phyloP scores from a whole-genome alignment of 2,113 vertebrate species.

The Chionodraco myersi region DNA sequence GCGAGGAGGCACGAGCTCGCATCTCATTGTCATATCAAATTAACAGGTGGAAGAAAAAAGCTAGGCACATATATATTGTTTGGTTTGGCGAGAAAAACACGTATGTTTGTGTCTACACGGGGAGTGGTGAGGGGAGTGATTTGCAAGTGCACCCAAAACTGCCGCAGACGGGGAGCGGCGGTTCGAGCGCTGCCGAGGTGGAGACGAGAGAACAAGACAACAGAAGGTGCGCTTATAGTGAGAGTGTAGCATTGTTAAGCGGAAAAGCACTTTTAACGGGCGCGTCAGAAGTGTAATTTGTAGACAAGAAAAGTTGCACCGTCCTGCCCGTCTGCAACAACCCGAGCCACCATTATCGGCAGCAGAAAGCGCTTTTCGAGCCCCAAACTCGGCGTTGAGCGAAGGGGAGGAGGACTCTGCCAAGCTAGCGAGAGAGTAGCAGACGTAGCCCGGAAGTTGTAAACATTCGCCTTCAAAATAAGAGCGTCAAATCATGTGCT shows the following conservation, averaged over 20 bases:
- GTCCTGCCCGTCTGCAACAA: conserved; percentile 48
- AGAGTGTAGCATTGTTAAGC: conserved; percentile 22
- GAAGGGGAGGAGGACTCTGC: conserved; percentile 40
- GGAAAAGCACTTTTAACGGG: conserved; percentile 20
- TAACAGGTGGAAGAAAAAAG: conserved; percentile 65
- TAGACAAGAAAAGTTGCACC: conserved; percentile 63
- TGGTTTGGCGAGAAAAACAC: not conserved
- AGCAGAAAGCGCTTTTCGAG: conserved; percentile 78
- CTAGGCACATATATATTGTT: not conserved
- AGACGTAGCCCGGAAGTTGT: conserved; percentile 17
- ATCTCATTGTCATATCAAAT: conserved; percentile 46
- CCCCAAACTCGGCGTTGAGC: conserved; percentile 74
- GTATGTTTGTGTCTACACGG: conserved; percentile 40
- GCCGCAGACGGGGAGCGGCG: conserved; percentile 87
- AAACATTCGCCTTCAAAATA: conserved; percentile 28
- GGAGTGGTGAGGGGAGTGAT: conserved; percentile 71
- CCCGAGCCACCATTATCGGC: conserved; percentile 69
- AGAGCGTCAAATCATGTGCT: accelerated
- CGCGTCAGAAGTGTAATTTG: not conserved
- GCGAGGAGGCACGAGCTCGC: conserved; percentile 37
- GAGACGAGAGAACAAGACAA: conserved; percentile 39
- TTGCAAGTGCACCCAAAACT: conserved; percentile 83
- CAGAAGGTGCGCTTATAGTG: conserved; percentile 76
- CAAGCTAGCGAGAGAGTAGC: conserved; percentile 3
- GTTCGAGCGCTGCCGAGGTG: conserved; percentile 74